phyloP scores from a whole-genome alignment of 2,797 vertebrate species.

The Pseudotriccus pelzelni region DNA sequence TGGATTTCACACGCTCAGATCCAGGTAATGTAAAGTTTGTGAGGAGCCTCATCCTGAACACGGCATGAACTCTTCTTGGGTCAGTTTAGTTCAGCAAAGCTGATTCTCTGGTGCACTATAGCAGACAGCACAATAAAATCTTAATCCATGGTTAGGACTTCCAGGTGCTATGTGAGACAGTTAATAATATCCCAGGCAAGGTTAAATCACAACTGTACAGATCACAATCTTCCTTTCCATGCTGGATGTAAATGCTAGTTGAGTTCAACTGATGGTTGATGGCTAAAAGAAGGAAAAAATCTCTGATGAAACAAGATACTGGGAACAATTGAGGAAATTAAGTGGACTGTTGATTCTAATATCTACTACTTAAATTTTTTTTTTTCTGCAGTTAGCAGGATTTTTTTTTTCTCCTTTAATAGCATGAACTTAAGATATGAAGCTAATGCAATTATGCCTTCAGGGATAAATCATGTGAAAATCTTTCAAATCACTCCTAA shows the following conservation, averaged over 20 bases:
- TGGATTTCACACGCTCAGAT: fast-evolving
- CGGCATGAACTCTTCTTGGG: neutral
- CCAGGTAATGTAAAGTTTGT: neutral
- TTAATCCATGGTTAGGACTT: neutral
- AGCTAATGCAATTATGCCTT: neutral
- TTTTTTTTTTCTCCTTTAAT: neutral
- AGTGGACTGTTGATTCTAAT: neutral
- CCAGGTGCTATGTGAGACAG: neutral
- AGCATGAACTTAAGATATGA: neutral
- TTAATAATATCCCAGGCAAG: neutral
- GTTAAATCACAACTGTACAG: neutral
- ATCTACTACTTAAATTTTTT: neutral
- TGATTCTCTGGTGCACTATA: neutral
- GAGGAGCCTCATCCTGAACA: neutral
- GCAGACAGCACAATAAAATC: neutral
- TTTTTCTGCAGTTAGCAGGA: neutral
- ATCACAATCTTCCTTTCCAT: neutral
- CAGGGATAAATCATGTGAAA: neutral
- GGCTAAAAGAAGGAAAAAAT: neutral
- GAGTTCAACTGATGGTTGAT: neutral
- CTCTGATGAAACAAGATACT: neutral
- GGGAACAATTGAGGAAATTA: neutral
- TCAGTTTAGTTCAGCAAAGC: neutral
- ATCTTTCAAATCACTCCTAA: neutral
- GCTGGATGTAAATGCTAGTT: neutral